Conservation (phyloP, 2,888 invertebrate species). For the Bhutanitis thaidina region DNA sequence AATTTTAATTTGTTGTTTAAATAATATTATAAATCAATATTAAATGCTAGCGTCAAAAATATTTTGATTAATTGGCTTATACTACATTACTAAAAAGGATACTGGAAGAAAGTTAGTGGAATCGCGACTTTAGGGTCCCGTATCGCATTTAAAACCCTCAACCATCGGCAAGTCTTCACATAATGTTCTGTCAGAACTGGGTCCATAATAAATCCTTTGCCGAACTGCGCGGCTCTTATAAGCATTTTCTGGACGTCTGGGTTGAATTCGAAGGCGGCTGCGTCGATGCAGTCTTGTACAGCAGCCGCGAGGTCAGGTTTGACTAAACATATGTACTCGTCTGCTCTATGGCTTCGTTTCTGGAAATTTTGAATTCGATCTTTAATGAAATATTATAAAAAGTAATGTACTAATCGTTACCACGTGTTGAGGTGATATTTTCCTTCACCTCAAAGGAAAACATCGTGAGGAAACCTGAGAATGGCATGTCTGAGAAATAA, state of each 20-base stretch:
- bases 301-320: conserved; percentile 89
- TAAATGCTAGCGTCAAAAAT: no score
- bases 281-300: conserved; percentile 94
- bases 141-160: conserved; percentile 94
- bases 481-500: no score
- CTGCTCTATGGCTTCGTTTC: conserved; percentile 94
- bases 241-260: conserved; percentile 93
- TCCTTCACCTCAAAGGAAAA: no score
- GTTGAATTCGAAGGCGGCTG: conserved; percentile 94
- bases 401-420: no score
- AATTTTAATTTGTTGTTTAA: no score
- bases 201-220: conserved; percentile 92
- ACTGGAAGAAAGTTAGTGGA: conserved; percentile 94
- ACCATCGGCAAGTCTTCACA: conserved; percentile 90
- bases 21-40: no score
- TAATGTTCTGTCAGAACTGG: conserved; percentile 87
- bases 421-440: no score
- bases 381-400: neutral
- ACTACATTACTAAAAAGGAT: conserved; percentile 73
- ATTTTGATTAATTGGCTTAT: no score
- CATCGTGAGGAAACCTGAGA: no score
- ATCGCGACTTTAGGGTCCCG: conserved; percentile 92
- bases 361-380: conserved; percentile 37
- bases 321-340: conserved; percentile 95
- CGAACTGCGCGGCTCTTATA: conserved; percentile 95